These are phyloP conservation scores for Engraulis encrasicolus DNA, from an alignment of 2,113 vertebrate genomes.

Conservation along the genomic window DNA sequence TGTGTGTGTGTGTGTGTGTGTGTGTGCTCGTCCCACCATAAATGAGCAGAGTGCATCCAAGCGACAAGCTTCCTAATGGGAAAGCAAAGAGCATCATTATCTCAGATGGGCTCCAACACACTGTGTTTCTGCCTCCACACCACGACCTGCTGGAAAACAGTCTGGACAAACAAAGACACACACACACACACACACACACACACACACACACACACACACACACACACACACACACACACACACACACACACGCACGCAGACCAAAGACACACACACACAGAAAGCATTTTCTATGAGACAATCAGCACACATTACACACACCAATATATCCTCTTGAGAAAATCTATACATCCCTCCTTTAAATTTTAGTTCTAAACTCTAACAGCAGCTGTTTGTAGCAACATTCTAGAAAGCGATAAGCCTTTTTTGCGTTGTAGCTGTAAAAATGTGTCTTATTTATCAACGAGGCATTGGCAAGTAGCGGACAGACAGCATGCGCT, in stretches of 20 bases:
- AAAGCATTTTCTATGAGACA: background rate
- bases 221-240: background rate
- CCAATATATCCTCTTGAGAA: background rate
- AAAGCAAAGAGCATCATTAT: constrained; percentile 76
- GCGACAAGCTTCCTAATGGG: constrained; percentile 69
- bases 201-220: background rate
- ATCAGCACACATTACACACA: background rate
- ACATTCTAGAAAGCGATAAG: constrained; percentile 29
- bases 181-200: background rate
- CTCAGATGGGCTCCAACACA: constrained; percentile 53
- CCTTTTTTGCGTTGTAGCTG: constrained; percentile 17
- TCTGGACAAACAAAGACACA: constrained; percentile 28
- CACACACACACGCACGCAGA: background rate
- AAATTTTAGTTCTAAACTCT: constrained; percentile 6
- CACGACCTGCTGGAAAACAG: constrained; percentile 51
- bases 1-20: constrained; percentile 10
- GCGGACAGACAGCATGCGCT: constrained; percentile 40
- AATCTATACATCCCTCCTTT: constrained; percentile 38
- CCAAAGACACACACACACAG: background rate
- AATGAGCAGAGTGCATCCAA: constrained; percentile 64
- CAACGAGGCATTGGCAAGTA: constrained; percentile 36
- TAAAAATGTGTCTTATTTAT: constrained; percentile 21
- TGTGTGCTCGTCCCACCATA: constrained; percentile 35
- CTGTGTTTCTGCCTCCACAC: constrained; percentile 46
- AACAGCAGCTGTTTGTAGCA: background rate